Evolutionary conservation across 2,888 invertebrate species (phyloP), one percentile per base, ranked within the genome.

Genomic region (Drosophila testacea): DNA sequence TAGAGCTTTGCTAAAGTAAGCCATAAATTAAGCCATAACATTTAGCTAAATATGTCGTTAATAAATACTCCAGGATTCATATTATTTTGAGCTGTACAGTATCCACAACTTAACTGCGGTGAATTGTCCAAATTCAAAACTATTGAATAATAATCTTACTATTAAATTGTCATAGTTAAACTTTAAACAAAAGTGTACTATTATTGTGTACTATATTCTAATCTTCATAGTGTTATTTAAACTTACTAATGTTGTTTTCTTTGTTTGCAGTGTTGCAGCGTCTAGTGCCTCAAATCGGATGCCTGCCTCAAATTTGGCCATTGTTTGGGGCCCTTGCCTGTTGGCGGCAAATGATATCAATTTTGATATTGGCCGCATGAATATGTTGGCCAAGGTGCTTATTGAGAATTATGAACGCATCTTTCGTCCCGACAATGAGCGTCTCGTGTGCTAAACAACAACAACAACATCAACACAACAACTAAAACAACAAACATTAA

Each of bases 241-340:
- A 62, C n/a, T 50, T 56, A 46, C 13, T 7, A 22, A 32, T 36
- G 0, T 50, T 28, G 13, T 0, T 46, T 48, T 55, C 38, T 66
- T 30, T 9, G n/a, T 44, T 54, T 22, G 2, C 72, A 93, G 93
- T 54, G 92, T 93, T 68, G 92, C 92, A 32, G 89, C 89, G 16
- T 87, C 90, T 55, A 90, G 90, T 73, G 69, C 75, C 16, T 90
- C 90, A 52, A 93, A 93, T 84, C 91, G 92, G 13, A 93, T 93
- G 93, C 91, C 91, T 51, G 91, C 93, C 61, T 91, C 92, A n/a
- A 93, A 93, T 78, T 64, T 93, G 78, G 92, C 93, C 42, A 93
- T 93, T 54, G 92, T 93, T 16, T 93, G 93, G 92, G 93, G 93
- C 6, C 92, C 93, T 4, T 92, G 92, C 42, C 77, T 93, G 48